Base-by-base conservation (phyloP, 2,113 vertebrate genomes). In the Megaptera novaeangliae region DNA sequence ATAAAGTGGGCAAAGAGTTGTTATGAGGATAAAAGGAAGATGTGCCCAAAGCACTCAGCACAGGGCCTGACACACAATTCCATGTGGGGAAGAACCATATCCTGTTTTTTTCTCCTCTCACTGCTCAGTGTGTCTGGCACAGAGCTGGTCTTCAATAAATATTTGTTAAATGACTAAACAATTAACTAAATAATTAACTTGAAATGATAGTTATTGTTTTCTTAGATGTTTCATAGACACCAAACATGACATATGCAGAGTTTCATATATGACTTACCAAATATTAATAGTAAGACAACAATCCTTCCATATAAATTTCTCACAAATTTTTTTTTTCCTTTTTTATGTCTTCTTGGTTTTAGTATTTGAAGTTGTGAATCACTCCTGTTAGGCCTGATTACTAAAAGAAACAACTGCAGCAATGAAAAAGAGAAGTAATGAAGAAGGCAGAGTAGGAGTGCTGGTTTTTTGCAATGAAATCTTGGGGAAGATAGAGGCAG, bases 71-170 rank as follows among this genome's bases (percentile, higher is more conserved):
- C 29, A n/a, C 9, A 23, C 7, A 44, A 18, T 49, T 71, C 46
- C 15, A 5, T 0, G 2, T 0, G 0, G 1, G 3, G 3, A 34
- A 71, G 23, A 59, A 10, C n/a, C 17, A 8, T 5, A 11, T 9
- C n/a, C 2, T 44, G 29, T 15, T 46, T 18, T 12, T 10, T 88
- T 69, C 69, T 8, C 63, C 36, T 34, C 68, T 57, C 21, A 41
- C 1, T 61, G 31, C 59, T 69, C 85, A 69, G 9, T 7, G 25
- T n/a, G 8, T 55, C 82, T 93, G 49, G 8, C 57, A 74, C 41
- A 46, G 23, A 57, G 9, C 10, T 49, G 36, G 39, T 41, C 59
- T 88, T 91, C 36, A 52, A 20, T 57, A 59, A 95, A 95, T 66
- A 71, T 6, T 61, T 52, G 17, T 44, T 71, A 69, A 63, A 44